Percentiles rank a stretch among this genome's conserved stretches.
Conservation (phyloP, 2,797 vertebrate genomes). For the Malacoraja senta region DNA sequence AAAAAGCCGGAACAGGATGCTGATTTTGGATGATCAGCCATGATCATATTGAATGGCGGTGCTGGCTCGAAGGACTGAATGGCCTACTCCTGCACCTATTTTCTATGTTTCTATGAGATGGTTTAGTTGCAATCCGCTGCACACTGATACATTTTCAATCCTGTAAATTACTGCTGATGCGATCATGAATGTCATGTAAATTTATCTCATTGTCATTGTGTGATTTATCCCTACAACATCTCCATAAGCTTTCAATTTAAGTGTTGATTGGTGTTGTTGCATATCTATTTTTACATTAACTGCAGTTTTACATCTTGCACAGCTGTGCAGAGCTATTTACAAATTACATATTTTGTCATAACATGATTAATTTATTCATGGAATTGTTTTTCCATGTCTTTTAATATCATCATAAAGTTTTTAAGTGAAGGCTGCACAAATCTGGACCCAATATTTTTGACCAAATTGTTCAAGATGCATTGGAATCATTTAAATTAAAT, state of each 20-base stretch:
- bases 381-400: not conserved
- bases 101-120: not conserved
- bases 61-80: too few species aligned
- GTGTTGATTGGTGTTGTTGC: slow-evolving; percentile 13
- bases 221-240: not conserved
- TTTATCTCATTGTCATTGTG: not conserved
- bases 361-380: not conserved
- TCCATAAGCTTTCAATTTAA: not conserved
- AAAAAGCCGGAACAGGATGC: too few species aligned
- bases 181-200: not conserved
- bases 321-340: not conserved
- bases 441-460: not conserved
- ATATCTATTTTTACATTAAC: not conserved
- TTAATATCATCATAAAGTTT: not conserved
- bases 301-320: not conserved
- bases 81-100: too few species aligned
- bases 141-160: not conserved
- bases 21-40: too few species aligned
- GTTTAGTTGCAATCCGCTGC: not conserved
- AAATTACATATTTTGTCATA: not conserved
- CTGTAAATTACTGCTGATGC: not conserved
- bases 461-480: not conserved
- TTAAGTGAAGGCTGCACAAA: not conserved
- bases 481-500: too few species aligned
- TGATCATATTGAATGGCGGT: too few species aligned